Percentiles rank a stretch among this genome's conserved stretches.
Conservation (phyloP, 1,140 invertebrate species). For the Papilio xuthus region DNA sequence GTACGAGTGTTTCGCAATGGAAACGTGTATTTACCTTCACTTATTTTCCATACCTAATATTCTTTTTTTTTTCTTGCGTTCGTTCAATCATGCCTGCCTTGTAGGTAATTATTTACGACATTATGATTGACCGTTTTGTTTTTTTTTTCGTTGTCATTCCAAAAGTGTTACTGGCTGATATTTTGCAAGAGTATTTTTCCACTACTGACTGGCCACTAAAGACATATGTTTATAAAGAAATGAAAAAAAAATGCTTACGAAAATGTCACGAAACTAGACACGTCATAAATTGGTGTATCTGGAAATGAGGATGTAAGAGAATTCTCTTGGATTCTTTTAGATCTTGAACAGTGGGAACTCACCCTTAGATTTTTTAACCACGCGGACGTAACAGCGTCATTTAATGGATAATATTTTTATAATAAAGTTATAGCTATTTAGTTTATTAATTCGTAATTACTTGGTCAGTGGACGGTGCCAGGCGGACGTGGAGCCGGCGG, state of each 20-base stretch:
- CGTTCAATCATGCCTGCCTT: conserved; percentile 10
- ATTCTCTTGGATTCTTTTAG: background rate
- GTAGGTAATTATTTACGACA: background rate
- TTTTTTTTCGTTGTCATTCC: conserved; percentile 5
- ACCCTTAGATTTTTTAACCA: background rate
- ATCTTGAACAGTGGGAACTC: background rate
- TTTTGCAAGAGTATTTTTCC: background rate
- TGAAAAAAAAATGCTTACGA: too few relatives aligned
- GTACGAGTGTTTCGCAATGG: background rate
- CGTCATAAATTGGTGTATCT: background rate
- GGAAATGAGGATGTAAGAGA: background rate
- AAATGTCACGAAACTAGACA: background rate
- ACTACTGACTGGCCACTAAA: background rate
- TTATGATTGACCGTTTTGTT: background rate
- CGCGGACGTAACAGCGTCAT: background rate
- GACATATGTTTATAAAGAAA: background rate
- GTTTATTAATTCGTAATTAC: conserved; percentile 27
- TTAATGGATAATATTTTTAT: background rate
- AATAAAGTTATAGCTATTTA: background rate
- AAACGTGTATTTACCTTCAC: background rate
- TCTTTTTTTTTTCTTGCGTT: background rate
- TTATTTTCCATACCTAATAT: background rate
- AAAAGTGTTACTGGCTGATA: background rate
- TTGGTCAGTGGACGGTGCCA: conserved; percentile 12
- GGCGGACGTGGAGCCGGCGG: conserved; percentile 1